Percentiles rank a stretch among this genome's conserved stretches.
phyloP scores from a whole-genome alignment of 2,113 vertebrate species.

The Prunella himalayana region DNA sequence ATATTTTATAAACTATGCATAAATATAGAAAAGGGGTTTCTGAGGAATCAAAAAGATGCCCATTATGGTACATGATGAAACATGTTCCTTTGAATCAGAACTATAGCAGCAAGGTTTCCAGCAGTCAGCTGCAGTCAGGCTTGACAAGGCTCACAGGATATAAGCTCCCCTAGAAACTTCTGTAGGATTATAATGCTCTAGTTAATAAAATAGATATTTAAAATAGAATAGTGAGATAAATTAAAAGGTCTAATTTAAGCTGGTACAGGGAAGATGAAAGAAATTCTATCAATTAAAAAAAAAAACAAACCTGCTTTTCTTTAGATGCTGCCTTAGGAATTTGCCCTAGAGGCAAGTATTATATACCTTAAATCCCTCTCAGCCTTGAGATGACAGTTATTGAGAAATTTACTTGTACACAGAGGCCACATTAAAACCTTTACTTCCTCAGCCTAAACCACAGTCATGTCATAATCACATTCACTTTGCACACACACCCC shows the following conservation, averaged over 20 bases:
- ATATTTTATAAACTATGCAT: not conserved
- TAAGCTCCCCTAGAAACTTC: not conserved
- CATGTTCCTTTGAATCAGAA: not conserved
- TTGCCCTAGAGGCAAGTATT: not conserved
- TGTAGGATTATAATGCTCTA: not conserved
- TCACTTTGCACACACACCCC: not conserved
- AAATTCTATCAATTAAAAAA: not conserved
- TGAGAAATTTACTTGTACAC: not conserved
- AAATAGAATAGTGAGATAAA: not conserved
- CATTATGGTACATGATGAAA: not conserved
- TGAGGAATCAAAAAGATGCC: not conserved
- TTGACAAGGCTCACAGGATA: not conserved
- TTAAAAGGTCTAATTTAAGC: slow-evolving; percentile 2
- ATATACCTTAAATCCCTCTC: not conserved
- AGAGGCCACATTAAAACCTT: not conserved
- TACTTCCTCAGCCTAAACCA: not conserved
- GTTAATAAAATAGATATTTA: slow-evolving; percentile 7
- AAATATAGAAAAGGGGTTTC: not conserved
- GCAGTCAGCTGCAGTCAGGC: not conserved
- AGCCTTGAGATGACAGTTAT: not conserved
- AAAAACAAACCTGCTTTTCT: not conserved
- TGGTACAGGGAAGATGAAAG: not conserved
- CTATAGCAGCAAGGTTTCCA: not conserved
- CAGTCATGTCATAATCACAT: not conserved
- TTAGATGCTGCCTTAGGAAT: not conserved